Percentiles rank a stretch among this genome's conserved stretches.
These are phyloP conservation scores for Orthonychiurus folsomi DNA, from an alignment of 2,888 invertebrate genomes.

Conservation along the genomic window DNA sequence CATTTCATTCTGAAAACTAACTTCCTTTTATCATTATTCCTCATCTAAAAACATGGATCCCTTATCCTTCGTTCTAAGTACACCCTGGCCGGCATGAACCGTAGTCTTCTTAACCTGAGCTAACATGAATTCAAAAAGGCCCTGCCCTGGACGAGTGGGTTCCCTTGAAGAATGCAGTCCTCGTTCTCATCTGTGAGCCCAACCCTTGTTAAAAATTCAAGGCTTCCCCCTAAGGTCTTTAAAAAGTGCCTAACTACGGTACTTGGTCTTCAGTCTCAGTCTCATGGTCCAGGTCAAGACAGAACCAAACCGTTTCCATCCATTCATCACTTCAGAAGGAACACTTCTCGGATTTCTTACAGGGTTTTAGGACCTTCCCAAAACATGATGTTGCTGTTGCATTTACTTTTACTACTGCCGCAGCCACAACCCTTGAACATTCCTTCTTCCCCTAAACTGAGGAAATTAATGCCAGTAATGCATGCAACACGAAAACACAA, in stretches of 20 bases:
- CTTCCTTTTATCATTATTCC: neutral
- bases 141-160: too few relatives aligned
- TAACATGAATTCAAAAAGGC: too few relatives aligned
- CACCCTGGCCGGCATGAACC: neutral
- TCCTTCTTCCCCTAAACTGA: too few relatives aligned
- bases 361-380: too few relatives aligned
- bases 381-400: too few relatives aligned
- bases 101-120: neutral
- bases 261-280: too few relatives aligned
- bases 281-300: neutral
- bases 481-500: neutral
- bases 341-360: neutral
- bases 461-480: slow-evolving; percentile 1
- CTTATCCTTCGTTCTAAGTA: neutral
- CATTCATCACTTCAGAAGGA: slow-evolving; percentile 1
- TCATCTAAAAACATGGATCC: neutral
- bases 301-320: neutral
- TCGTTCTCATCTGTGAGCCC: neutral
- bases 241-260: neutral
- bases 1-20: neutral
- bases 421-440: too few relatives aligned
- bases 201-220: neutral
- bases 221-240: neutral
- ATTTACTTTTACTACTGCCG: too few relatives aligned
- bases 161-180: neutral